Conservation (phyloP, 2,113 vertebrate species). For the Lethenteron camtschaticum region DNA sequence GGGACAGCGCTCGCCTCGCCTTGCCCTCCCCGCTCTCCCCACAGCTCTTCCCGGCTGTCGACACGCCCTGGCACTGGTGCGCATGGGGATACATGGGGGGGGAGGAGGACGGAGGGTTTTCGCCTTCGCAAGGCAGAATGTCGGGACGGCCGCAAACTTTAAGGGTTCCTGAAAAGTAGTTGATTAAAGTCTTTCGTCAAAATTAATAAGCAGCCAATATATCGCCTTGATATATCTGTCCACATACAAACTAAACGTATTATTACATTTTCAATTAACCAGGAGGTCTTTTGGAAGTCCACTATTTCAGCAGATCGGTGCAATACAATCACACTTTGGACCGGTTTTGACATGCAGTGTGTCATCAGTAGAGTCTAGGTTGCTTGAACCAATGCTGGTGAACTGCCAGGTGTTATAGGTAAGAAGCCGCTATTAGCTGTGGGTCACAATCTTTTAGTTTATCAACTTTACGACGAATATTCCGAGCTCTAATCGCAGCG, state of each 20-base stretch:
- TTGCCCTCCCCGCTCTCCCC: slow-evolving; percentile 49
- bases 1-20: slow-evolving; percentile 55
- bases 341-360: not conserved
- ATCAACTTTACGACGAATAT: not conserved
- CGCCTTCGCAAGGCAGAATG: not conserved
- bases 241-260: not conserved
- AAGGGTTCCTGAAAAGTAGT: not conserved
- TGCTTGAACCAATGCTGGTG: not conserved
- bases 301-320: too few species aligned
- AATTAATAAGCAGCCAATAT: not conserved
- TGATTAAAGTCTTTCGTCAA: not conserved
- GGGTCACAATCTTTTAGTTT: not conserved
- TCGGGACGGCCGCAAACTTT: not conserved
- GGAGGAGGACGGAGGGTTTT: not conserved
- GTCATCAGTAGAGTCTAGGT: not conserved
- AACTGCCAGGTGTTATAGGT: not conserved
- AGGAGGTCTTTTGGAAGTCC: too few species aligned
- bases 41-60: slow-evolving; percentile 62
- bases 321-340: not conserved
- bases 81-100: slow-evolving; percentile 9
- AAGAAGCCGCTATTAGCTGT: not conserved
- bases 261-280: too few species aligned
- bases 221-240: not conserved
- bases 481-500: too few species aligned
- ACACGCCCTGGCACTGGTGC: slow-evolving; percentile 88